Percentiles rank a stretch among this genome's conserved stretches.
Evolutionary conservation across 2,797 vertebrate species (phyloP).

Genomic region (Anableps anableps): DNA sequence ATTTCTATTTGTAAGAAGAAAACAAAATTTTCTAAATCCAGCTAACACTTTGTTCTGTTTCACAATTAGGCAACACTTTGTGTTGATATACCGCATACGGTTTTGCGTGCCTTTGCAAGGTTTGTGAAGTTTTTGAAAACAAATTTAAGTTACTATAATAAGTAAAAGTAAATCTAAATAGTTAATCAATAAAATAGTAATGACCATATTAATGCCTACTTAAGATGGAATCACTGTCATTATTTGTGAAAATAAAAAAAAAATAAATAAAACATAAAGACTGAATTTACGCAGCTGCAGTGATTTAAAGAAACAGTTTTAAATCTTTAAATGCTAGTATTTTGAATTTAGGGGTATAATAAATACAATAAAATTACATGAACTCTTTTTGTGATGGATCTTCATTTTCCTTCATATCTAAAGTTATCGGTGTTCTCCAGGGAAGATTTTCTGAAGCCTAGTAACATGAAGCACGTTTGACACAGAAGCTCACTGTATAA

Average conservation of each 20-base stretch:
- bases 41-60: not conserved
- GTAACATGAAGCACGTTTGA: constrained; percentile 19
- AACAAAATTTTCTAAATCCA: not conserved
- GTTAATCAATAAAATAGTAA: not conserved
- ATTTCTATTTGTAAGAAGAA: no score
- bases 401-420: not conserved
- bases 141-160: no score
- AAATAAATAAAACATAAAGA: not conserved
- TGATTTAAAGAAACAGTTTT: not conserved
- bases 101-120: not conserved
- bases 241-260: not conserved
- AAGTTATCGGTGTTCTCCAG: no score
- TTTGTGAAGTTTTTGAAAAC: not conserved
- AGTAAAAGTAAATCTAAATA: not conserved
- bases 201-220: not conserved
- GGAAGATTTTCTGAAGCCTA: not conserved
- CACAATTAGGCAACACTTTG: not conserved
- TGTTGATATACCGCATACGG: not conserved
- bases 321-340: not conserved
- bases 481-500: not conserved
- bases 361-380: not conserved
- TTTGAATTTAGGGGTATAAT: not conserved
- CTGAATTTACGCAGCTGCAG: not conserved
- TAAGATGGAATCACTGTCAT: not conserved
- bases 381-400: not conserved